Conservation (phyloP, 2,113 vertebrate genomes). For the Patagioenas fasciata region DNA sequence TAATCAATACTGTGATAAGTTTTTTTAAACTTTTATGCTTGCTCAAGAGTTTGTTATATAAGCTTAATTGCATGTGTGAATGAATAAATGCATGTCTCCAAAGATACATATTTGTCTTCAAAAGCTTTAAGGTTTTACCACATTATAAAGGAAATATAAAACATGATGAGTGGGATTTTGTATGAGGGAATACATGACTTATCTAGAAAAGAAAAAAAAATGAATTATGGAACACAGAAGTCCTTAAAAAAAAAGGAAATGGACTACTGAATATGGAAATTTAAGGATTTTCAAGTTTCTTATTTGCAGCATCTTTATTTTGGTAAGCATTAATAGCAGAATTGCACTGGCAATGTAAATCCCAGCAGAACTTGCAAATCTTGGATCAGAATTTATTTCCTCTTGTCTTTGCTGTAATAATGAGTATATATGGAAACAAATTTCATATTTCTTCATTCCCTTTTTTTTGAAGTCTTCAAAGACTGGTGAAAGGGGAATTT, state of each 20-base stretch:
- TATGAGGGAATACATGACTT: neutral
- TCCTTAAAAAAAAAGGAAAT: neutral
- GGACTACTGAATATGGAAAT: neutral
- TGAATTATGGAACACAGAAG: slow-evolving; percentile 5
- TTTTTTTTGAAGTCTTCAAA: neutral
- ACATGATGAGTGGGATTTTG: neutral
- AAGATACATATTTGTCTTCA: neutral
- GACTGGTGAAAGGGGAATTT: neutral
- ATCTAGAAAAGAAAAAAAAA: neutral
- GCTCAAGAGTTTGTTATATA: neutral
- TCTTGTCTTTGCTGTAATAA: slow-evolving; percentile 13
- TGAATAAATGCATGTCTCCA: neutral
- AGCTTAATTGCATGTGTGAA: neutral
- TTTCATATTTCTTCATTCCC: neutral
- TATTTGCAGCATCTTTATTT: neutral
- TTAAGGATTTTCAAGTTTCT: neutral
- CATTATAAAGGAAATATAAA: neutral
- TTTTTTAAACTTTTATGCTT: neutral
- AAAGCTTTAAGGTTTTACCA: neutral
- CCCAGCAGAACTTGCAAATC: neutral
- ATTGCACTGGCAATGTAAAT: neutral
- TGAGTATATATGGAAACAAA: neutral
- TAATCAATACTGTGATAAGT: neutral
- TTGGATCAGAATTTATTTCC: slow-evolving; percentile 1
- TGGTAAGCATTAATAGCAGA: neutral